Conservation (phyloP, 1,140 invertebrate genomes). For the Periplaneta americana region DNA sequence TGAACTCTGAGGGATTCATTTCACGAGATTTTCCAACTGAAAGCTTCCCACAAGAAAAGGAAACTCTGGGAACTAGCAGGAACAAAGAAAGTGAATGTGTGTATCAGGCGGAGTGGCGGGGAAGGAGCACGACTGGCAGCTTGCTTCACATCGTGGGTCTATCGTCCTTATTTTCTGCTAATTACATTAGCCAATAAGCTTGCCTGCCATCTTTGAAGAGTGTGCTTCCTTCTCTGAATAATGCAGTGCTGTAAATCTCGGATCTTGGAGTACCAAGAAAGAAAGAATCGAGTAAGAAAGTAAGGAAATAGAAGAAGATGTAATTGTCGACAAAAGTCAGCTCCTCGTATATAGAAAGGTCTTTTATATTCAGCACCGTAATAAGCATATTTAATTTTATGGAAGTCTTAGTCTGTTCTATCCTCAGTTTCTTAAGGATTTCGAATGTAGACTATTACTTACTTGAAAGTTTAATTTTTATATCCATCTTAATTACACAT, state of each 20-base stretch:
- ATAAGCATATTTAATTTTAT: too few relatives aligned
- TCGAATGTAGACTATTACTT: too few relatives aligned
- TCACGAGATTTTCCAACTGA: not conserved
- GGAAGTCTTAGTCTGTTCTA: too few relatives aligned
- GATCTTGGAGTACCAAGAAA: too few relatives aligned
- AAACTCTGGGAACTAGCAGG: not conserved
- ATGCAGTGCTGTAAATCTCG: not conserved
- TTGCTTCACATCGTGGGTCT: not conserved
- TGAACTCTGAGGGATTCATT: slow-evolving; percentile 3
- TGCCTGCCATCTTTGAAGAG: not conserved
- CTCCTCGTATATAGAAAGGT: too few relatives aligned
- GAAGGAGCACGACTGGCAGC: not conserved
- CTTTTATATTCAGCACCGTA: too few relatives aligned
- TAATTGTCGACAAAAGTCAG: too few relatives aligned
- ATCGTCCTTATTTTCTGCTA: not conserved
- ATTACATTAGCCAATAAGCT: not conserved
- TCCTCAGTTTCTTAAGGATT: too few relatives aligned
- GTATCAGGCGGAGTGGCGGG: not conserved
- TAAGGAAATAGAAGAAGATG: too few relatives aligned
- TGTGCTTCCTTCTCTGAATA: not conserved
- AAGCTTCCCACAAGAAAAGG: not conserved
- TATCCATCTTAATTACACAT: too few relatives aligned
- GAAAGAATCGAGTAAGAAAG: too few relatives aligned
- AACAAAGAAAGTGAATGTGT: not conserved
- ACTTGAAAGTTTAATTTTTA: too few relatives aligned